Evolutionary conservation across 2,888 invertebrate genomes (phyloP).

Genomic region (Dryococelus australis): DNA sequence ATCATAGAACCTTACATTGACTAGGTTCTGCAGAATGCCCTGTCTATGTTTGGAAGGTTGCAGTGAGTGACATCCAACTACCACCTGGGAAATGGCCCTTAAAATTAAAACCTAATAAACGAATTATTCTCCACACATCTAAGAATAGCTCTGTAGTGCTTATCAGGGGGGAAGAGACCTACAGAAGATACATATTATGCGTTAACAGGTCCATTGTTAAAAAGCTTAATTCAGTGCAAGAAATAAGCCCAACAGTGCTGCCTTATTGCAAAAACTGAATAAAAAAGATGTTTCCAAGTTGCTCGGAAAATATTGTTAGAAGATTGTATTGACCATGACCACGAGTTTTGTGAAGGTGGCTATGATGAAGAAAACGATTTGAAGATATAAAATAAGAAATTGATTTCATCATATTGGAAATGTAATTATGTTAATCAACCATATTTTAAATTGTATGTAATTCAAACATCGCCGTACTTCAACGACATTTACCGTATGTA

Average conservation of each 20-base stretch:
- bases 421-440: background rate
- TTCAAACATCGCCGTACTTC: background rate
- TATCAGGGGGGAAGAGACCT: slow-evolving; percentile 12
- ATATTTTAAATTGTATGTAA: background rate
- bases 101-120: background rate
- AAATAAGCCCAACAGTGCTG: background rate
- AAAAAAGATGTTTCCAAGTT: background rate
- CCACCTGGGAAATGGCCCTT: slow-evolving; percentile 23
- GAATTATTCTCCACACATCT: background rate
- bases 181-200: background rate
- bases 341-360: background rate
- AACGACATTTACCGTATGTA: background rate
- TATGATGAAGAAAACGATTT: background rate
- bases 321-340: no score
- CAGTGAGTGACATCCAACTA: background rate
- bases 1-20: background rate
- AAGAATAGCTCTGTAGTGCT: background rate
- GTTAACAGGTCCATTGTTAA: slow-evolving; percentile 12
- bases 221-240: background rate
- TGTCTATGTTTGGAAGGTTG: background rate
- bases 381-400: background rate
- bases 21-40: slow-evolving; percentile 23
- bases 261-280: background rate
- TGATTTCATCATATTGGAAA: background rate
- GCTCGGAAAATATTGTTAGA: background rate